These are phyloP conservation scores for Dolichoris vasculosae DNA, from an alignment of 1,140 invertebrate genomes.

Conservation along the genomic window DNA sequence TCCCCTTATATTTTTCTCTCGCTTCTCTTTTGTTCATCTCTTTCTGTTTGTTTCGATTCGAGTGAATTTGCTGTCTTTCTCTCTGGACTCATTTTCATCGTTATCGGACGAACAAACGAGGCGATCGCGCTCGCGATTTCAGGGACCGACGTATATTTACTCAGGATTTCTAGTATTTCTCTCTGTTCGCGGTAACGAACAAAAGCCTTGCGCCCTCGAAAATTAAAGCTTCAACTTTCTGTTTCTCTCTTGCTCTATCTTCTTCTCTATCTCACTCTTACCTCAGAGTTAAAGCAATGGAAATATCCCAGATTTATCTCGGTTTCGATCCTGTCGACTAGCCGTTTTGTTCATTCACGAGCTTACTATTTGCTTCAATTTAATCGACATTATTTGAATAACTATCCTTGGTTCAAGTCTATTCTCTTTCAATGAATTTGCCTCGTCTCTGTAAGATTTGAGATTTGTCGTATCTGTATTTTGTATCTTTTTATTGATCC, in stretches of 20 bases:
- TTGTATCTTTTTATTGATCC: slow-evolving; percentile 6
- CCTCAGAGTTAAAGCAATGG: slow-evolving; percentile 29
- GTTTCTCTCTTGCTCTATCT: neutral
- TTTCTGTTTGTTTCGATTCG: slow-evolving; percentile 27
- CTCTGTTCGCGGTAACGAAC: slow-evolving; percentile 38
- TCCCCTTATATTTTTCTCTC: slow-evolving; percentile 46
- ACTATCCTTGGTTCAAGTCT: neutral
- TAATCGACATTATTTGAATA: slow-evolving; percentile 51
- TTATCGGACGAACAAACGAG: slow-evolving; percentile 13
- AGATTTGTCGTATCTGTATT: neutral
- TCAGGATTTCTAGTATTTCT: slow-evolving; percentile 44
- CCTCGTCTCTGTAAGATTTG: neutral
- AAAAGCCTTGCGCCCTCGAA: slow-evolving; percentile 48
- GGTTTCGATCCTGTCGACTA: slow-evolving; percentile 6
- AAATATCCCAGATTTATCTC: slow-evolving; percentile 8
- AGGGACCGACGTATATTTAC: slow-evolving; percentile 46
- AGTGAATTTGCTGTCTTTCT: slow-evolving; percentile 10
- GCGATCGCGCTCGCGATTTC: neutral
- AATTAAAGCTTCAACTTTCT: slow-evolving; percentile 38
- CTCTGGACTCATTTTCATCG: slow-evolving; percentile 27
- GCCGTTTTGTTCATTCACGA: neutral
- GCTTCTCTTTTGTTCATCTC: slow-evolving; percentile 47
- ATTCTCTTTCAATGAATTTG: neutral
- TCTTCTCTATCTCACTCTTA: slow-evolving; percentile 13
- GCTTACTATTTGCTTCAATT: slow-evolving; percentile 49